Evolutionary conservation across 2,797 vertebrate genomes (phyloP), one percentile per base, ranked within the genome.

Genomic region (Mormyrus proboscirostris): DNA sequence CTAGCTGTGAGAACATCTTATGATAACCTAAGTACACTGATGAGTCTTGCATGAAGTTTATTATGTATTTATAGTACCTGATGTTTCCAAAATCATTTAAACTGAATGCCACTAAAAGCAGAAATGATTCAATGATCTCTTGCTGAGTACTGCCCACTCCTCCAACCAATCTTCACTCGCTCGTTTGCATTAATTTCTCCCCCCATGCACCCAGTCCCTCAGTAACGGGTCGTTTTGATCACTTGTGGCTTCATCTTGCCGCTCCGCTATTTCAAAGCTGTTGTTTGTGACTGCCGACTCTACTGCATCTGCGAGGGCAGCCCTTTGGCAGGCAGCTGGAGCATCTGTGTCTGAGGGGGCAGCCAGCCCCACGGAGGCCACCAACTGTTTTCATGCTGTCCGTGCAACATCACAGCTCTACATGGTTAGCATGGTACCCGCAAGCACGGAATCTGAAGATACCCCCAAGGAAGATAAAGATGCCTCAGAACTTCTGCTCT

Each of bases 31-130:
- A 90, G 69, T 91, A 91, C 91, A 93, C 93, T 93, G 91, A 94
- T 91, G 90, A 93, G 92, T 76, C 90, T 89, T 86, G 84, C 92
- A 92, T 90, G 90, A 92, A 91, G 91, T 88, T 92, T 90, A 94
- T 95, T 93, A 94, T 90, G 89, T 93, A 93, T 95, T 95, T 92
- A 93, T 95, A 92, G 91, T 93, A 93, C 92, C 93, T 92, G 91
- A 91, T 93, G 93, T 95, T 95, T 94, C 91, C 92, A 94, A 93
- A 88, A 91, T 94, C 93, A 95, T 96, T 92, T 92, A 94, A 93
- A 94, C 95, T 95, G 91, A 92, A 96, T 95, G 93, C 57, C 91
- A 51, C 91, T 92, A 92, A 92, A 93, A 94, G 92, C 92, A 94
- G 92, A 91, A 86, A 62, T 85, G 89, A 82, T 44, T 44, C 89